Evolutionary conservation across 2,113 vertebrate species (phyloP).

Genomic region (Copsychus sechellarum): DNA sequence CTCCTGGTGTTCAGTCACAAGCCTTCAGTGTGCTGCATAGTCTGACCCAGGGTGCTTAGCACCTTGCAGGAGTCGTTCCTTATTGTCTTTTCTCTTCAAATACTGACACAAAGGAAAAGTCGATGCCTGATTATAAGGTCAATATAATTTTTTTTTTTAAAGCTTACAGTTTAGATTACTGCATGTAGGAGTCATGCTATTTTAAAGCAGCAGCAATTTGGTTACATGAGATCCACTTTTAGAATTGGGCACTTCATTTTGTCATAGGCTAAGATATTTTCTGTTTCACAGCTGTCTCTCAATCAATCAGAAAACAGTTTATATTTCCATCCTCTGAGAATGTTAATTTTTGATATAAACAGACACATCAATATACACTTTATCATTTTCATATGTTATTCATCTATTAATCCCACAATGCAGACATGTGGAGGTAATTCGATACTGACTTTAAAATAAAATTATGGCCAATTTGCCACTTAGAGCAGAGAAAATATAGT

Average conservation of each 20-base stretch:
- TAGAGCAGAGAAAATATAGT: neutral
- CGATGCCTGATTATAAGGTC: neutral
- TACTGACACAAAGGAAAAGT: neutral
- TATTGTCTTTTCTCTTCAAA: neutral
- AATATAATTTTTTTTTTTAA: neutral
- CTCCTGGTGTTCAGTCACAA: neutral
- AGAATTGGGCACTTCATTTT: neutral
- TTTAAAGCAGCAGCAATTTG: neutral
- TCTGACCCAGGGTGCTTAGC: neutral
- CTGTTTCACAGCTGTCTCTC: slow-evolving; percentile 8
- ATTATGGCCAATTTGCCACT: neutral
- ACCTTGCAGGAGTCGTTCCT: neutral
- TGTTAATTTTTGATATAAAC: neutral
- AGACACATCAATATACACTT: neutral
- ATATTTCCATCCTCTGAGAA: neutral
- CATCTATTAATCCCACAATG: neutral
- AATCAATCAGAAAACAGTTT: neutral
- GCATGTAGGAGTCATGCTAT: neutral
- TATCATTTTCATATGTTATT: neutral
- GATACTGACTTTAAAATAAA: neutral
- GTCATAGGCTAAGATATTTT: neutral
- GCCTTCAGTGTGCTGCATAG: neutral
- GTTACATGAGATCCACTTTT: neutral
- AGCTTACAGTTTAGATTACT: neutral
- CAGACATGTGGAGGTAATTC: neutral